These are phyloP conservation scores for Brenthis daphne DNA, from an alignment of 2,888 invertebrate genomes.

Conservation along the genomic window DNA sequence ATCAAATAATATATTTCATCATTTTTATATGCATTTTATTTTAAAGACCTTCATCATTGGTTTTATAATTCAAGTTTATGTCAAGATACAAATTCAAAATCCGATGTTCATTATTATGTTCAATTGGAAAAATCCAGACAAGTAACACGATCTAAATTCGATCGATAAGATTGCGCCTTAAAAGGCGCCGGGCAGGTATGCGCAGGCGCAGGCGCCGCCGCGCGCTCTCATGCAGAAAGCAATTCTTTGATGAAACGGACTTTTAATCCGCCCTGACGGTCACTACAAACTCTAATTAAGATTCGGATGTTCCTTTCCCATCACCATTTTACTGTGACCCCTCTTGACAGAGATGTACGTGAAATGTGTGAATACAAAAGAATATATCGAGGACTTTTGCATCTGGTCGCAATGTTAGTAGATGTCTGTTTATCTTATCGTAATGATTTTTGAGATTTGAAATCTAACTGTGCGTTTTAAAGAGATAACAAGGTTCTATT, in stretches of 20 bases:
- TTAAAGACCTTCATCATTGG: conserved; percentile 33
- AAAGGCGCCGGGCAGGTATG: conserved; percentile 63
- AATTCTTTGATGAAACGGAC: conserved; percentile 76
- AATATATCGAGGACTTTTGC: conserved; percentile 42
- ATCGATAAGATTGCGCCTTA: conserved; percentile 61
- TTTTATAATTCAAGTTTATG: conserved; percentile 36
- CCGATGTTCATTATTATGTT: conserved; percentile 41
- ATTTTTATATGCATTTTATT: conserved; percentile 35
- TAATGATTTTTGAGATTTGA: conserved; percentile 74
- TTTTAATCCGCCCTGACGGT: conserved; percentile 77
- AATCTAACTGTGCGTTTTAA: conserved; percentile 76
- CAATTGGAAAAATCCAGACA: conserved; percentile 46
- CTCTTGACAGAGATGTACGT: conserved; percentile 13
- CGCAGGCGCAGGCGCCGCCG: conserved; percentile 63
- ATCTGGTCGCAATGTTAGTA: conserved; percentile 49
- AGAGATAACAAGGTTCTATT: conserved; percentile 45
- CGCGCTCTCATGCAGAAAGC: conserved; percentile 73
- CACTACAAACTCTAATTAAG: conserved; percentile 79
- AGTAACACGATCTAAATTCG: conserved; percentile 66
- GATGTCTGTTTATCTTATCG: conserved; percentile 73
- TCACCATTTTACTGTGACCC: conserved; percentile 52
- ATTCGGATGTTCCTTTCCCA: conserved; percentile 51
- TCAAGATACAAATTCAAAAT: conserved; percentile 36
- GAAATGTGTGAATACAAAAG: conserved; percentile 8
- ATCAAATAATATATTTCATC: conserved; percentile 29